A percentile compares a stretch with the other conserved stretches of the same genome.
These are phyloP conservation scores for Ernsta delagoae DNA, from an alignment of 2,888 invertebrate species.

Conservation along the genomic window DNA sequence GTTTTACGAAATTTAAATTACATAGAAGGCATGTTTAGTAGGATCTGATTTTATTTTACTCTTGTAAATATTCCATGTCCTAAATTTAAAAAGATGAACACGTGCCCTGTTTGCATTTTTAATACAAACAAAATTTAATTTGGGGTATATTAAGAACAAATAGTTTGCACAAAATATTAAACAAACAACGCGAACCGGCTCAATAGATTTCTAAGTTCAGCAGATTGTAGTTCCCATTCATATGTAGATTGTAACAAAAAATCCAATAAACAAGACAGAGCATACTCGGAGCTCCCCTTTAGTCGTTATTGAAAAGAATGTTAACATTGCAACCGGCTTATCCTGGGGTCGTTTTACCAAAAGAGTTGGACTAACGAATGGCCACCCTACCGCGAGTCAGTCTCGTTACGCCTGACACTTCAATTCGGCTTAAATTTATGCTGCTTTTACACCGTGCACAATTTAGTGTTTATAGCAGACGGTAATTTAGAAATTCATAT, in stretches of 20 bases:
- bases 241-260: slow-evolving; percentile 84
- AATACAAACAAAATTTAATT: slow-evolving; percentile 37
- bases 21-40: neutral
- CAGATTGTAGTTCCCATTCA: slow-evolving; percentile 81
- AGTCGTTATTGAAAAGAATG: slow-evolving; percentile 84
- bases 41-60: neutral
- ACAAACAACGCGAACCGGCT: slow-evolving; percentile 59
- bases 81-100: slow-evolving; percentile 6
- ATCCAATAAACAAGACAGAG: slow-evolving; percentile 82
- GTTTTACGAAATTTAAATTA: no score
- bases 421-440: slow-evolving; percentile 75
- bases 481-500: neutral
- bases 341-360: slow-evolving; percentile 81
- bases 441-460: slow-evolving; percentile 17
- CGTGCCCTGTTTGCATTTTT: slow-evolving; percentile 22
- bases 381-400: slow-evolving; percentile 64
- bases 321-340: slow-evolving; percentile 80
- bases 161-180: slow-evolving; percentile 18
- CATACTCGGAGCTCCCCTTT: slow-evolving; percentile 72
- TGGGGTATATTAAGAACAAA: slow-evolving; percentile 33
- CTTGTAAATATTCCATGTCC: neutral
- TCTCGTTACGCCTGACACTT: slow-evolving; percentile 80
- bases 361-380: slow-evolving; percentile 83
- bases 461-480: slow-evolving; percentile 16
- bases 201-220: slow-evolving; percentile 64